These are phyloP conservation scores for Gymnoscelis rufifasciata DNA, from an alignment of 2,888 invertebrate species.

Conservation along the genomic window DNA sequence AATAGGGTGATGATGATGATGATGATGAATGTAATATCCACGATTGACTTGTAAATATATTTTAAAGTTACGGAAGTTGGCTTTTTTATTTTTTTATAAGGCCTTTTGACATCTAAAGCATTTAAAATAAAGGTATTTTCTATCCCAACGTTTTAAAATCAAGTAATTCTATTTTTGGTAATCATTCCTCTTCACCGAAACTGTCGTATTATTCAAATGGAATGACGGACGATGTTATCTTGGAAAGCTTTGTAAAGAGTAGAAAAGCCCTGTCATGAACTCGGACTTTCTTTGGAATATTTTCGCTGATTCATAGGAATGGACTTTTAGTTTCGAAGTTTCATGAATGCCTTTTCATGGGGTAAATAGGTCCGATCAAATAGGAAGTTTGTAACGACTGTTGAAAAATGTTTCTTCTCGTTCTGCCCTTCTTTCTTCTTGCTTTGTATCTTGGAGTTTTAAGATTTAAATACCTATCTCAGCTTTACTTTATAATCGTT, in stretches of 20 bases:
- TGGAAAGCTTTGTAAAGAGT: conserved; percentile 32
- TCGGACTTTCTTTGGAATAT: conserved; percentile 28
- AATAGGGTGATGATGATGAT: no score
- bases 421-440: not conserved
- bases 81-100: no score
- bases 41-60: no score
- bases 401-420: not conserved
- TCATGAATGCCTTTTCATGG: conserved; percentile 21
- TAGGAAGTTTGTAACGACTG: not conserved
- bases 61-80: no score
- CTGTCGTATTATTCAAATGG: conserved; percentile 35
- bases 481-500: no score
- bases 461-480: not conserved
- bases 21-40: no score
- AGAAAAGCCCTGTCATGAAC: conserved; percentile 33
- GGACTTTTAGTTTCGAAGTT: conserved; percentile 24
- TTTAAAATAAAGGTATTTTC: no score
- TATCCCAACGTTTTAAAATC: not conserved
- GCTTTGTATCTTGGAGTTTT: not conserved
- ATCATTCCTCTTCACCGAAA: not conserved
- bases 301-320: conserved; percentile 31
- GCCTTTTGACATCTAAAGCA: no score
- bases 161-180: not conserved
- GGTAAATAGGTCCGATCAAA: conserved; percentile 11
- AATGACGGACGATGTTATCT: conserved; percentile 43